Evolutionary conservation across 2,797 vertebrate genomes (phyloP).

Genomic region (Sandelia bainsii): DNA sequence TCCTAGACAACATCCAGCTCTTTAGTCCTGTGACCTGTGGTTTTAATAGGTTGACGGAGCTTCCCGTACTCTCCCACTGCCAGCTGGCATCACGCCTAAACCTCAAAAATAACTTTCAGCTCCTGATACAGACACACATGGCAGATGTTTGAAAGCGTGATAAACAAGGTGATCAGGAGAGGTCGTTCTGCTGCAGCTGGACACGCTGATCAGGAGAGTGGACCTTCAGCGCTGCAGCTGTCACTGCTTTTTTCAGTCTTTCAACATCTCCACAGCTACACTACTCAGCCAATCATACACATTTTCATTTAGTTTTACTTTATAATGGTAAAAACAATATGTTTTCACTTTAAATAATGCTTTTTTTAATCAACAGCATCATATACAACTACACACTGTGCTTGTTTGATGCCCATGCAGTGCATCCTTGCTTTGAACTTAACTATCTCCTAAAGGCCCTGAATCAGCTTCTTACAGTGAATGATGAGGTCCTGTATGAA

Average conservation of each 20-base stretch:
- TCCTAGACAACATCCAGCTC: constrained; percentile 43
- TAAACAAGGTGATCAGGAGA: constrained; percentile 37
- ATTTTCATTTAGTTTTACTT: no score
- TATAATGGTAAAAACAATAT: no score
- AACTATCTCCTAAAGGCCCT: neutral
- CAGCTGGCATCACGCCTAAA: constrained; percentile 57
- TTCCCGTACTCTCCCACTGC: constrained; percentile 49
- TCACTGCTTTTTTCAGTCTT: neutral
- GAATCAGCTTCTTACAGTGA: neutral
- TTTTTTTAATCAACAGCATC: neutral
- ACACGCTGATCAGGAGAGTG: constrained; percentile 25
- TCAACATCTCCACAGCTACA: constrained; percentile 3
- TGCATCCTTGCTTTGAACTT: neutral
- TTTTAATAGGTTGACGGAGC: constrained; percentile 38
- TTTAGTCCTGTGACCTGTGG: constrained; percentile 18
- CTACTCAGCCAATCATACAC: no score
- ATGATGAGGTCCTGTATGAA: no score
- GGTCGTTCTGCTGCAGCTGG: constrained; percentile 1
- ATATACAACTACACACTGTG: no score
- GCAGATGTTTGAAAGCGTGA: constrained; percentile 48
- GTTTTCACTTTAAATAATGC: no score
- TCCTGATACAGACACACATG: constrained; percentile 46
- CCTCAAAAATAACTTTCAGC: constrained; percentile 59
- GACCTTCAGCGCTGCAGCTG: neutral
- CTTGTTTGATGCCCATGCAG: no score